phyloP scores from a whole-genome alignment of 2,888 invertebrate species.

The Cataglyphis albicans region DNA sequence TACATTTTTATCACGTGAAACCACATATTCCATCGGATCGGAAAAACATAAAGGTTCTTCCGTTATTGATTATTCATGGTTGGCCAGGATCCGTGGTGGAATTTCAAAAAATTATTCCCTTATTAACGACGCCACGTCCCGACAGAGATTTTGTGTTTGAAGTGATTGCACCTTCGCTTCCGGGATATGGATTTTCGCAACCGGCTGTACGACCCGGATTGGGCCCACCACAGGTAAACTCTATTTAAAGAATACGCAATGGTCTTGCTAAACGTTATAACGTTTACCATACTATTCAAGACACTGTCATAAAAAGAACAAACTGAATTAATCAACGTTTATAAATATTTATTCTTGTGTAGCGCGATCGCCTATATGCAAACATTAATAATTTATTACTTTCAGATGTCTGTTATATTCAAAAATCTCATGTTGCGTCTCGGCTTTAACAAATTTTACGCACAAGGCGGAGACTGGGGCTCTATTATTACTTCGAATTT shows the following conservation, averaged over 20 bases:
- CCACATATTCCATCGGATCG: conserved; percentile 85
- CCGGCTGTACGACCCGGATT: conserved; percentile 86
- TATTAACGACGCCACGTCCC: conserved; percentile 87
- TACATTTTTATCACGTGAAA: conserved; percentile 92
- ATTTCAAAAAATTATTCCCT: conserved; percentile 92
- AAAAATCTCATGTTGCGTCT: conserved; percentile 88
- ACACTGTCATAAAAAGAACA: not conserved
- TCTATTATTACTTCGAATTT: conserved; percentile 86
- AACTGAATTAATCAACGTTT: not conserved
- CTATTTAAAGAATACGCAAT: not conserved
- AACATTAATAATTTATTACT: conserved; percentile 21
- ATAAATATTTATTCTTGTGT: not conserved
- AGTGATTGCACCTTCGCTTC: conserved; percentile 90
- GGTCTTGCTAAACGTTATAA: not conserved
- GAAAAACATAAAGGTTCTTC: conserved; percentile 87
- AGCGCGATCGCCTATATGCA: not conserved
- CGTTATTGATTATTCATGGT: conserved; percentile 92
- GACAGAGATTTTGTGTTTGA: conserved; percentile 90
- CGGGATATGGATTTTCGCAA: conserved; percentile 91
- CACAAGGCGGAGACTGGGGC: conserved; percentile 90
- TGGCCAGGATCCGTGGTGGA: conserved; percentile 95
- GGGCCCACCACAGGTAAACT: conserved; percentile 77
- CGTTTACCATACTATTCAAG: not conserved
- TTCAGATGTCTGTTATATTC: conserved; percentile 85
- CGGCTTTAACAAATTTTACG: conserved; percentile 87